Evolutionary conservation across 2,888 invertebrate species (phyloP).

Genomic region (Capitulum mitella): DNA sequence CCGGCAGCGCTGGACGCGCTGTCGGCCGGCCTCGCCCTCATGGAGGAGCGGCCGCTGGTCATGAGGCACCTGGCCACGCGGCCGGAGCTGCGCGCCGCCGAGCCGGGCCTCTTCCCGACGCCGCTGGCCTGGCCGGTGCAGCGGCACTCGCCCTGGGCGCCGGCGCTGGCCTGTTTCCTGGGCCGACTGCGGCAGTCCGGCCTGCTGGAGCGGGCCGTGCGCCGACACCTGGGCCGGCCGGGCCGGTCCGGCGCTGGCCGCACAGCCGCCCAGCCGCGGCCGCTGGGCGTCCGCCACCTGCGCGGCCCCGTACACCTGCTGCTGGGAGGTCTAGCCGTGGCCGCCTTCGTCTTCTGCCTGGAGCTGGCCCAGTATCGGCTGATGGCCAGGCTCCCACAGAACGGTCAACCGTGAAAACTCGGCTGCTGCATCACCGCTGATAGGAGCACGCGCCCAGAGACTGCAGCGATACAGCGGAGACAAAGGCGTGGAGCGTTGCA

Average conservation of each 20-base stretch:
- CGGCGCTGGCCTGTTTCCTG: not conserved
- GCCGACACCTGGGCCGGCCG: not conserved
- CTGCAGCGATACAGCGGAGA: no score
- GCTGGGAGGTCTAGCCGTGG: not conserved
- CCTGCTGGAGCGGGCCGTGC: not conserved
- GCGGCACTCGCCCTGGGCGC: not conserved
- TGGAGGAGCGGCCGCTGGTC: not conserved
- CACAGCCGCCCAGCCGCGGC: no score
- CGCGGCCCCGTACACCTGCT: not conserved
- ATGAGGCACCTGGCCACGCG: not conserved
- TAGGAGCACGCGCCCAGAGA: no score
- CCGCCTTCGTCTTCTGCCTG: not conserved
- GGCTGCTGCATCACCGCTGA: no score
- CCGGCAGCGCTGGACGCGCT: not conserved
- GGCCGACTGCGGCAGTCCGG: not conserved
- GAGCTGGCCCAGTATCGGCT: not conserved
- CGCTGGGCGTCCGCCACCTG: not conserved
- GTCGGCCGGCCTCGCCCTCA: not conserved
- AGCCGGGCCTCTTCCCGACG: not conserved
- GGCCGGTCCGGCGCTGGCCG: no score
- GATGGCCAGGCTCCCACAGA: no score
- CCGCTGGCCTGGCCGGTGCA: not conserved
- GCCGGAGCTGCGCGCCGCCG: not conserved
- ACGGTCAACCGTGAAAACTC: no score
- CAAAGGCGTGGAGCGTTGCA: no score